Conservation (phyloP, 2,797 vertebrate genomes). For the Podarcis siculus region DNA sequence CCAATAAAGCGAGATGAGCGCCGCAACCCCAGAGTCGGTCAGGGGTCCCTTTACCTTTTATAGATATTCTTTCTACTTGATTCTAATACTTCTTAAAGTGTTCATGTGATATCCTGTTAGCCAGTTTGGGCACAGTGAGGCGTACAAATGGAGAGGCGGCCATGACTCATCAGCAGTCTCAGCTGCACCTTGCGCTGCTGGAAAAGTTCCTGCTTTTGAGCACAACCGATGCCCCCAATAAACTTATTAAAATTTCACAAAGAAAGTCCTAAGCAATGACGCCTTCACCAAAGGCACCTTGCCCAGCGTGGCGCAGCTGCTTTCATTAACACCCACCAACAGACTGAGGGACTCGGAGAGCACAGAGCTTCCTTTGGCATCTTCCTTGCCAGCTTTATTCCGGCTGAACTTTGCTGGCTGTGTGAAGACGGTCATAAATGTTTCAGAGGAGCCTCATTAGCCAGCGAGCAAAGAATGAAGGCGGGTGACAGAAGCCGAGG, state of each 20-base stretch:
- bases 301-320: not conserved
- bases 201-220: not conserved
- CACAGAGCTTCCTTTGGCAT: not conserved
- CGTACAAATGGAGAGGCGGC: no score
- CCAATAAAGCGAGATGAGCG: no score
- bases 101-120: no score
- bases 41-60: no score
- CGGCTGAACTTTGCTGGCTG: not conserved
- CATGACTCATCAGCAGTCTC: no score
- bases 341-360: no score
- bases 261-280: not conserved
- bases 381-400: slow-evolving; percentile 1
- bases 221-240: not conserved
- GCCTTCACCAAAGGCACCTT: not conserved
- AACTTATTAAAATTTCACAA: slow-evolving; percentile 1
- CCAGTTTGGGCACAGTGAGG: no score
- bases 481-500: not conserved
- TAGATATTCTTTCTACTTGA: no score
- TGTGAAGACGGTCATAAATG: not conserved
- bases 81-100: no score
- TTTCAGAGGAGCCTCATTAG: slow-evolving; percentile 32
- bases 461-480: not conserved
- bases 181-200: not conserved
- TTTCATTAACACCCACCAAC: not conserved
- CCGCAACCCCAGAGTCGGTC: no score